Base-by-base conservation (phyloP, 2,888 invertebrate species). In the Drosophila anomalata region DNA sequence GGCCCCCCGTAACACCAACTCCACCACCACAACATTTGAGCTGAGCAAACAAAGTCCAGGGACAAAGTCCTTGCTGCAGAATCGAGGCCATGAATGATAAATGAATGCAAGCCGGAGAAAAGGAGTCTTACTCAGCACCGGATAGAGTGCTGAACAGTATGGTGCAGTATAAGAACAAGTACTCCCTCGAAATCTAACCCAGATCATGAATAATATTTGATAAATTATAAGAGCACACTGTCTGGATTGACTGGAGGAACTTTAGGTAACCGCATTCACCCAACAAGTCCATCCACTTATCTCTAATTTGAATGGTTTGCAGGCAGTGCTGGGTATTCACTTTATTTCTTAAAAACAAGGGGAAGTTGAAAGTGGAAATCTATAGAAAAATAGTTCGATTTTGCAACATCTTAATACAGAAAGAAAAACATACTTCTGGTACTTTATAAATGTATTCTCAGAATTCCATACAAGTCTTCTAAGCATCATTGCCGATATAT, bases 81-180 rank as follows among this genome's bases (percentile, higher is more conserved):
- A 63, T 67, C 76, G 60, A 62, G 46, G 53, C 47, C 66, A 77
- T 80, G 80, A 83, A 83, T 84, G 87, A 81, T 81, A 78, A 81
- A 78, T 84, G 85, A 66, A 14, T 50, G 80, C 62, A 54, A 42
- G 56, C 44, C 58, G 58, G 58, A 51, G 57, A 39, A 44, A 22
- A 39, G 46, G 51, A 20, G 44, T 17, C 14, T 3, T 14, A 7
- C 31, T 39, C 36, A 3, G 51, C 22, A 20, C 8, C 5, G 36
- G 6, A n/a, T n/a, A 36, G 36, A 36, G 36, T 36, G n/a, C 36
- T 36, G n/a, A 4, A 33, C n/a, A 11, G 33, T 12, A 33, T 33
- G 12, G 33, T 5, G 2, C n/a, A 20, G 20, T 5, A 20, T 9
- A 29, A 0, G 8, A 14, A 20, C 41, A 44, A 44, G 44, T 22